Evolutionary conservation across 2,797 vertebrate genomes (phyloP), one percentile per base, ranked within the genome.

Genomic region (Lacerta agilis): DNA sequence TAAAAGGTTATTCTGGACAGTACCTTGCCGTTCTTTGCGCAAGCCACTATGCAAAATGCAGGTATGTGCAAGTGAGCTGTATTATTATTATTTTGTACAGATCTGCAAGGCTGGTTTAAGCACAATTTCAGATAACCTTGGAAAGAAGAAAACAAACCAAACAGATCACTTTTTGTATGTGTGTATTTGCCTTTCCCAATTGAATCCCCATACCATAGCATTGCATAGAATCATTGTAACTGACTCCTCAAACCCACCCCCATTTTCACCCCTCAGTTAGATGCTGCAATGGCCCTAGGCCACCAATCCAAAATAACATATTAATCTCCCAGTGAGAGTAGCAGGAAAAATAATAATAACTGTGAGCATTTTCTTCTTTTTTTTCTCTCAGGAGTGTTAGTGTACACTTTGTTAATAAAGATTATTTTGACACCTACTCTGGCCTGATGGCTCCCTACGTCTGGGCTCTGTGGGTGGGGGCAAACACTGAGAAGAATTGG

Each of bases 361-460:
- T 94, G 93, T 95, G 93, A 96, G 95, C 93, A 90, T 90, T 95
- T 94, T 77, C 25, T 43, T 82, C 86, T 83, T 81, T 41, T 89
- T 82, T 86, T 94, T 94, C 92, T 85, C 91, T 93, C 91, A 88
- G 94, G 90, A 94, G 93, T 95, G 95, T 94, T 96, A 96, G 95
- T 91, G 93, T 94, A 94, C 93, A 95, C 94, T 95, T 96, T 95
- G 94, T 94, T 95, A 96, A 96, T 96, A 96, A 96, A 96, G 91
- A 95, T 93, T 92, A 86, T 96, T 96, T 96, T 96, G 95, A 94
- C 96, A 96, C 93, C 91, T 92, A 27, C 71, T 0, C 15, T 6
- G 33, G 76, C 25, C 25, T 84, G 36, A 18, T 11, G 25, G 71
- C 23, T 43, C 66, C 20, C 76, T 85, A 71, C 29, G 25, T 76